phyloP scores from a whole-genome alignment of 1,140 invertebrate species.

The Neodiprion pinetum region DNA sequence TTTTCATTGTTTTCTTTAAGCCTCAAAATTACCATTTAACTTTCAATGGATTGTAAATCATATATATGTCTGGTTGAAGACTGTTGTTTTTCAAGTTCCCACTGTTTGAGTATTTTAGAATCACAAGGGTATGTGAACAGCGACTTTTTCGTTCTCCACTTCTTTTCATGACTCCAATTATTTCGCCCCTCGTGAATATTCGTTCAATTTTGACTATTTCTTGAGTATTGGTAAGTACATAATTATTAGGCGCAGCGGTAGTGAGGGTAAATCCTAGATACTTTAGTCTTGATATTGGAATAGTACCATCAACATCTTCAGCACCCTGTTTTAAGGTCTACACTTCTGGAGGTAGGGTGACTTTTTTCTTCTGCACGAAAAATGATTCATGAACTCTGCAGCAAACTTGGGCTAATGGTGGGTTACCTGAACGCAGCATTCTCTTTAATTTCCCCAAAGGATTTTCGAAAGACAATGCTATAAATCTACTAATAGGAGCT shows the following conservation, averaged over 20 bases:
- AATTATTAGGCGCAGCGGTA: too few species aligned
- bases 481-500: conserved; percentile 14
- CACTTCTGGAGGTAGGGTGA: neutral
- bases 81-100: too few species aligned
- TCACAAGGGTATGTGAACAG: neutral
- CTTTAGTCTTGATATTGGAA: neutral
- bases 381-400: neutral
- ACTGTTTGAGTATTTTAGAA: neutral
- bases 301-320: neutral
- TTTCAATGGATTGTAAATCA: too few species aligned
- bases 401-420: neutral
- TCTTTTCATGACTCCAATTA: neutral
- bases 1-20: too few species aligned
- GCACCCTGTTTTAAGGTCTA: neutral
- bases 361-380: neutral
- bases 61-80: too few species aligned
- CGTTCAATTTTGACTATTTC: too few species aligned
- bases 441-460: conserved; percentile 21
- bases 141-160: neutral
- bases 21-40: too few species aligned
- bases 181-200: neutral
- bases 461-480: conserved; percentile 28
- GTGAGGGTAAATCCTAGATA: neutral
- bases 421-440: neutral
- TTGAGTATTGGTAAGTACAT: too few species aligned